These are phyloP conservation scores for Alviniconcha marisindica DNA, from an alignment of 1,140 invertebrate genomes.

Conservation along the genomic window DNA sequence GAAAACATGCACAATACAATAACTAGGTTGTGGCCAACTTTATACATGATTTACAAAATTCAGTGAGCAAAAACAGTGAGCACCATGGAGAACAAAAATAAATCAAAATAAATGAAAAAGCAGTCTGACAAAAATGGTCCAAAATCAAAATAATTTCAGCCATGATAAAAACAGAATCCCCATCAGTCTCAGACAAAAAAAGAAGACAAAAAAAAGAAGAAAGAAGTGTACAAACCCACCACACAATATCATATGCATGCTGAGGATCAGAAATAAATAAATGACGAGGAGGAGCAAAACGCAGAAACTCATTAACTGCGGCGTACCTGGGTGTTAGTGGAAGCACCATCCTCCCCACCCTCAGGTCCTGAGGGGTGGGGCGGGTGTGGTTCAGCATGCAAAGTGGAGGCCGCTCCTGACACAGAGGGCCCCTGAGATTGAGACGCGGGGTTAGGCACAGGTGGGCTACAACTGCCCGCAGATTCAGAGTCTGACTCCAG, in stretches of 20 bases:
- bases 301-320: not conserved
- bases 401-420: not conserved
- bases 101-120: not conserved
- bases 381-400: not conserved
- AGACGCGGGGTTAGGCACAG: not conserved
- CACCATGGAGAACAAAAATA: too few species aligned
- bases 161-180: not conserved
- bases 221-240: not conserved
- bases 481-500: slow-evolving; percentile 14
- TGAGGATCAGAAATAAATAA: not conserved
- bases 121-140: not conserved
- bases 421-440: not conserved
- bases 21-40: too few species aligned
- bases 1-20: too few species aligned
- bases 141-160: not conserved
- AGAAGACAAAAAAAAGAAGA: too few species aligned
- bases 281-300: not conserved
- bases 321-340: slow-evolving; percentile 4
- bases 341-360: not conserved
- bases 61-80: too few species aligned
- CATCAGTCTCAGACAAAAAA: too few species aligned
- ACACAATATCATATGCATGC: not conserved
- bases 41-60: too few species aligned
- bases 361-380: too few species aligned
- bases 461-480: slow-evolving; percentile 29